Conservation (phyloP, 2,113 vertebrate species). For the Lasiurus cinereus region DNA sequence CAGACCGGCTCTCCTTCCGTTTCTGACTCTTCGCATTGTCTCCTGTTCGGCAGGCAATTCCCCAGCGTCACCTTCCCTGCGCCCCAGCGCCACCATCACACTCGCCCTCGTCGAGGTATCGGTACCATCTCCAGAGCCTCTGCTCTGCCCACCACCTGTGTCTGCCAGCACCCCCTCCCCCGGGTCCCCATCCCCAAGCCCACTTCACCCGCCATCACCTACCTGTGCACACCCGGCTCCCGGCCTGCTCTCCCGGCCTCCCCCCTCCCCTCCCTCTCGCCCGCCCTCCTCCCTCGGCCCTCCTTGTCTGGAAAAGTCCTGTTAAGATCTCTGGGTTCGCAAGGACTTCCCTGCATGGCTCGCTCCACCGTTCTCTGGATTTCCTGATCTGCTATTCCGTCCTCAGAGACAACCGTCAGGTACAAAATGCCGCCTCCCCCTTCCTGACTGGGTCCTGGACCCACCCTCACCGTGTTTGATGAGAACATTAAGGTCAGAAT, state of each 20-base stretch:
- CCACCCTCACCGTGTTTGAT: rapidly evolving
- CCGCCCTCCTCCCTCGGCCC: not conserved
- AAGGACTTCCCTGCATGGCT: not conserved
- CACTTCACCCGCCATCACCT: rapidly evolving
- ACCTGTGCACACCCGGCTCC: not conserved
- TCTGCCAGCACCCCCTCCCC: not conserved
- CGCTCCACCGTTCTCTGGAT: rapidly evolving
- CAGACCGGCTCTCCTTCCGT: not conserved
- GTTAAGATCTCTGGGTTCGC: too few relatives aligned
- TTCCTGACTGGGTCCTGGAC: too few relatives aligned
- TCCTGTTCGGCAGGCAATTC: too few relatives aligned
- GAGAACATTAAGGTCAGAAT: not conserved
- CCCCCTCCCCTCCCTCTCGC: rapidly evolving
- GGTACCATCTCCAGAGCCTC: too few relatives aligned
- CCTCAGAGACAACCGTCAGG: rapidly evolving
- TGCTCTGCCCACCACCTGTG: not conserved
- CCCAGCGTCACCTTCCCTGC: not conserved
- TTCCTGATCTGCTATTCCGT: not conserved
- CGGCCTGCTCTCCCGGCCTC: not conserved
- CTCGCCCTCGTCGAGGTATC: rapidly evolving
- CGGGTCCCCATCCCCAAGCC: not conserved
- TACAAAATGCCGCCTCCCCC: not conserved
- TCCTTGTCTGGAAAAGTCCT: not conserved
- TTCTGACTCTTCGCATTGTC: not conserved
- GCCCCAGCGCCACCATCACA: not conserved